phyloP scores from a whole-genome alignment of 2,888 invertebrate genomes.

The Tenodera sinensis region DNA sequence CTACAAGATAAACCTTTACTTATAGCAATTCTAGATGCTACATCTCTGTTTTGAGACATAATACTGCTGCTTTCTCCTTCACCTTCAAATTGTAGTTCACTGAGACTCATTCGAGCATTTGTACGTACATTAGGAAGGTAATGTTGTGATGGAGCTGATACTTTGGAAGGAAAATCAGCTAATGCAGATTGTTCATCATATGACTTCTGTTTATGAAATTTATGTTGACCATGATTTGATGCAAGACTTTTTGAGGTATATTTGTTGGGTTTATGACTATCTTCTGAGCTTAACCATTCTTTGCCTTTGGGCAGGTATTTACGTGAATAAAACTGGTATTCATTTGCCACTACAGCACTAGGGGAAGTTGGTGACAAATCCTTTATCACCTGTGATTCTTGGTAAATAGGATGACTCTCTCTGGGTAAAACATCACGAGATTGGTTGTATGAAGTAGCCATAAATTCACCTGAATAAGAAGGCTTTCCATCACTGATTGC shows the following conservation, averaged over 20 bases:
- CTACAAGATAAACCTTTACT: constrained; percentile 11
- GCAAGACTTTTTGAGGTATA: not conserved
- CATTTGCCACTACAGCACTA: not conserved
- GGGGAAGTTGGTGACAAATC: not conserved
- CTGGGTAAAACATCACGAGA: not conserved
- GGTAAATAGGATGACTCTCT: not conserved
- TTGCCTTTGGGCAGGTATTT: not conserved
- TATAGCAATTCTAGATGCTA: not conserved
- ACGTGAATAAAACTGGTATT: not conserved
- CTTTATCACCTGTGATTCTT: not conserved
- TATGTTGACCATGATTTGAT: not conserved
- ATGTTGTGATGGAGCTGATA: not conserved
- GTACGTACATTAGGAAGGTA: not conserved
- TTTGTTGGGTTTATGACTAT: not conserved
- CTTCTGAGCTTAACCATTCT: not conserved
- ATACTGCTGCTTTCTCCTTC: not conserved
- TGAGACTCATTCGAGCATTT: not conserved
- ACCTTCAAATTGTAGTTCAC: not conserved
- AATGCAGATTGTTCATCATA: not conserved
- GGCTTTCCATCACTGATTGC: not conserved
- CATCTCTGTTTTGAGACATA: not conserved
- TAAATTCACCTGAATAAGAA: constrained; percentile 16
- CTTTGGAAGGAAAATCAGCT: not conserved
- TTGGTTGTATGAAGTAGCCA: not conserved
- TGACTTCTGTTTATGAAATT: not conserved